phyloP scores from a whole-genome alignment of 2,888 invertebrate genomes.

The Liposcelis brunnea region DNA sequence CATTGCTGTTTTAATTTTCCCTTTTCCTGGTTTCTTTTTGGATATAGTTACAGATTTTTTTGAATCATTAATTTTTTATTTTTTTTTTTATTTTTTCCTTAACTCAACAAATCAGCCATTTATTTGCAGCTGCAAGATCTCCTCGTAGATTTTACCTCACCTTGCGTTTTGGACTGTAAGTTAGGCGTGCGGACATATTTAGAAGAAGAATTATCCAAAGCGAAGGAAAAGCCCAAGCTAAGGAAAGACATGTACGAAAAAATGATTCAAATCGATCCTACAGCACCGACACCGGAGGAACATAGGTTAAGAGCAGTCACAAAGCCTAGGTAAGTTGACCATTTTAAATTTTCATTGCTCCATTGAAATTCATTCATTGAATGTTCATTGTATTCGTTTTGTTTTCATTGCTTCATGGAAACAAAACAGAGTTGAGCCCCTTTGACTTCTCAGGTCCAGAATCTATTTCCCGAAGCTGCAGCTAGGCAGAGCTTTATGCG shows the following conservation, averaged over 20 bases:
- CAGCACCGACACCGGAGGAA: constrained; percentile 80
- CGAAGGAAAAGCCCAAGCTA: constrained; percentile 83
- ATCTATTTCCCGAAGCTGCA: too few relatives aligned
- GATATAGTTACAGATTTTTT: too few relatives aligned
- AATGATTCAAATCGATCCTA: constrained; percentile 85
- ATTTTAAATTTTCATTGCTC: too few relatives aligned
- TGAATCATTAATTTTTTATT: not conserved
- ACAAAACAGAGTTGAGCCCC: too few relatives aligned
- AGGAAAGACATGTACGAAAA: constrained; percentile 95
- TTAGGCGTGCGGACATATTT: constrained; percentile 87
- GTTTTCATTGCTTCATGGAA: too few relatives aligned
- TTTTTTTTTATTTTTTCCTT: constrained; percentile 22
- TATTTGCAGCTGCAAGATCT: constrained; percentile 88
- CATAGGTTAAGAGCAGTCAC: constrained; percentile 79
- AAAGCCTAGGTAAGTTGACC: constrained; percentile 50
- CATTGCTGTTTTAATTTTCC: too few relatives aligned
- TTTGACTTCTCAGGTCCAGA: too few relatives aligned
- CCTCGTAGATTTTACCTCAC: constrained; percentile 74
- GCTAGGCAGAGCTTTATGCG: too few relatives aligned
- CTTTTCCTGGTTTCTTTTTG: too few relatives aligned
- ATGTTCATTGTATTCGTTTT: too few relatives aligned
- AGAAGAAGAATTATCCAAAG: constrained; percentile 87
- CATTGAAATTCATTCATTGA: constrained; percentile 8
- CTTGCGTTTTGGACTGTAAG: constrained; percentile 96
- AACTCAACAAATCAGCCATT: constrained; percentile 30